Conservation (phyloP, 2,888 invertebrate species). For the Stramonita haemastoma region DNA sequence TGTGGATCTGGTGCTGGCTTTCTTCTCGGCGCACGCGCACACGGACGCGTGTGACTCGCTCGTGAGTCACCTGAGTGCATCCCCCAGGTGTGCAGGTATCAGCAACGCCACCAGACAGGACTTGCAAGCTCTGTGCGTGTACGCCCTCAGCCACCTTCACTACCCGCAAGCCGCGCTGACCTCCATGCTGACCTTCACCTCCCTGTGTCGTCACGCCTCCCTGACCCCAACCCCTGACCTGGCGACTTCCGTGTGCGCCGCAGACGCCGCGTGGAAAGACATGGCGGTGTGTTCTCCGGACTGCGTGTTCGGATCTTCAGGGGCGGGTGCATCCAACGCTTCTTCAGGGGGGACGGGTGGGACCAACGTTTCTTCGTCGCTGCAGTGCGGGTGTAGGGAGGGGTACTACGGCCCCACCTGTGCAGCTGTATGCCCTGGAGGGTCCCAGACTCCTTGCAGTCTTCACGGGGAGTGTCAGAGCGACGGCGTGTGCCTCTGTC, state of each 20-base stretch:
- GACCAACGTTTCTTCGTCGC: slow-evolving; percentile 42
- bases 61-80: not conserved
- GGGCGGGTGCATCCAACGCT: slow-evolving; percentile 22
- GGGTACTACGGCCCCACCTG: slow-evolving; percentile 61
- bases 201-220: slow-evolving; percentile 20
- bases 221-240: not conserved
- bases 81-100: not conserved
- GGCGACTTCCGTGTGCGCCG: not conserved
- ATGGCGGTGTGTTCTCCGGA: slow-evolving; percentile 47
- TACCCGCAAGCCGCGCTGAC: slow-evolving; percentile 32
- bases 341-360: slow-evolving; percentile 3
- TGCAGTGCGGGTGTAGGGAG: slow-evolving; percentile 54
- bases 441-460: slow-evolving; percentile 58
- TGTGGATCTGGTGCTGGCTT: slow-evolving; percentile 17
- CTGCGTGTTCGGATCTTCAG: slow-evolving; percentile 55
- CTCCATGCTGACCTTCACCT: slow-evolving; percentile 15
- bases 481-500: slow-evolving; percentile 59
- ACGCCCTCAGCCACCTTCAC: not conserved
- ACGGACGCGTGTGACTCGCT: not conserved
- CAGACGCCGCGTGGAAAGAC: slow-evolving; percentile 1
- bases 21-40: not conserved
- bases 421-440: slow-evolving; percentile 58
- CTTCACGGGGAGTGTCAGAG: slow-evolving; percentile 57
- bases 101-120: slow-evolving; percentile 32
- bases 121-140: slow-evolving; percentile 31